Base-by-base conservation (phyloP, 2,888 invertebrate genomes). In the Aradus depressus region DNA sequence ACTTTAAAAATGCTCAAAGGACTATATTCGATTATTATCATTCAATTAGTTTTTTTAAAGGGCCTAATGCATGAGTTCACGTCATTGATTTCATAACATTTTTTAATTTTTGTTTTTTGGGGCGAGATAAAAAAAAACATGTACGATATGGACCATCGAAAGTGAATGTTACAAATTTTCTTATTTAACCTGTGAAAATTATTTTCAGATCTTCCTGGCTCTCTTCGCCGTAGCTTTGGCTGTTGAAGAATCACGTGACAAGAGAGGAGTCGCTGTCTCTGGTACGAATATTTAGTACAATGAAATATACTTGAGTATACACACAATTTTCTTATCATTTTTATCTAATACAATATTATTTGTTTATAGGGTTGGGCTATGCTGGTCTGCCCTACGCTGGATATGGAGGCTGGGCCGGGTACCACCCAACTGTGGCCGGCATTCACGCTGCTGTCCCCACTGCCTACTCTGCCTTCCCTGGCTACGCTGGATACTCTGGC, bases 241-340 rank as follows among this genome's bases (percentile, higher is more conserved):
- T 16, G 47, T 45, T 22, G 52, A 52, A 5, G 39, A 52, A 39
- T n/a, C 32, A 18, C 45, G 45, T 35, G 52, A 52, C 23, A 52
- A 52, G 34, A 52, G 28, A 18, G 34, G 34, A 18, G 18, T 34
- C 34, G 26, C 47, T 8, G 38, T 25, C 23, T 31, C 14, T 6
- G 28, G 44, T 31, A 16, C 18, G 14, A 18, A 18, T 22, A 4
- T 6, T 5, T 38, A 14, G 25, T 26, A n/a, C n/a, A n/a, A n/a
- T n/a, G n/a, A n/a, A n/a, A n/a, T n/a, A 26, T 23, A 14, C 16
- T 42, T 42, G 14, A 41, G n/a, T 4, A 21, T 22, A 10, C 25
- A n/a, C 12, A 10, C 12, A n/a, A n/a, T 39, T 42, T 16, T 23
- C 1, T 10, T 10, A 28, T 6, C 6, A 28, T 10, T 28, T 10